Percentiles rank a stretch among this genome's conserved stretches.
phyloP scores from a whole-genome alignment of 2,888 invertebrate genomes.

The Himalopsyche anomala region DNA sequence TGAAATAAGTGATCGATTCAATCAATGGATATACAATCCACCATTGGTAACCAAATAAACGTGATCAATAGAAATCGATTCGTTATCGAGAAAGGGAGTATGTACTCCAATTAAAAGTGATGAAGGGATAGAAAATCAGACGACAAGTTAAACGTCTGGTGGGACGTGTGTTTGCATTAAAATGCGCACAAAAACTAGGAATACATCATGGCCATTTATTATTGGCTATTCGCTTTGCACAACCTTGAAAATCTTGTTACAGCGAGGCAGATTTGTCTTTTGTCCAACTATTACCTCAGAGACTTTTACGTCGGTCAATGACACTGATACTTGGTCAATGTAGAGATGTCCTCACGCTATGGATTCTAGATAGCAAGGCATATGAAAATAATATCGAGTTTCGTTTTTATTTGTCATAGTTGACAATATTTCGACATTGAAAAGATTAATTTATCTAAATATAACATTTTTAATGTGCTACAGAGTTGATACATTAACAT shows the following conservation, averaged over 20 bases:
- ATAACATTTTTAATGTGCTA: too few relatives aligned
- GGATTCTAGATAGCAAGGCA: too few relatives aligned
- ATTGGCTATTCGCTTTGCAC: constrained; percentile 26
- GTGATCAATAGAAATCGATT: too few relatives aligned
- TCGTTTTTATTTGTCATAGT: too few relatives aligned
- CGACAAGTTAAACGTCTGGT: background rate
- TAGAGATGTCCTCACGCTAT: background rate
- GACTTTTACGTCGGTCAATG: constrained; percentile 21
- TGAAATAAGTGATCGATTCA: too few relatives aligned
- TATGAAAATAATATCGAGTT: too few relatives aligned
- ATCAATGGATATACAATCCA: too few relatives aligned
- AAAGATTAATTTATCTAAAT: too few relatives aligned
- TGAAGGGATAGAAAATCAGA: background rate
- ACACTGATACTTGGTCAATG: constrained; percentile 11
- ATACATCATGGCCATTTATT: constrained; percentile 22
- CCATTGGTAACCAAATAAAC: too few relatives aligned
- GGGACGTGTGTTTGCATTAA: constrained; percentile 10
- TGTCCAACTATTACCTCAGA: constrained; percentile 26
- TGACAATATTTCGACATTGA: too few relatives aligned
- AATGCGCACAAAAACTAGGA: constrained; percentile 22
- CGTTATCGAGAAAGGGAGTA: too few relatives aligned
- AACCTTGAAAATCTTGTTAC: constrained; percentile 30
- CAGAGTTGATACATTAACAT: too few relatives aligned
- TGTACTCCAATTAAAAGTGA: background rate
- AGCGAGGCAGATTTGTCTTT: constrained; percentile 9